Percentiles rank a stretch among this genome's conserved stretches.
Evolutionary conservation across 1,140 invertebrate species (phyloP).

Genomic region (Bombus consobrinus): DNA sequence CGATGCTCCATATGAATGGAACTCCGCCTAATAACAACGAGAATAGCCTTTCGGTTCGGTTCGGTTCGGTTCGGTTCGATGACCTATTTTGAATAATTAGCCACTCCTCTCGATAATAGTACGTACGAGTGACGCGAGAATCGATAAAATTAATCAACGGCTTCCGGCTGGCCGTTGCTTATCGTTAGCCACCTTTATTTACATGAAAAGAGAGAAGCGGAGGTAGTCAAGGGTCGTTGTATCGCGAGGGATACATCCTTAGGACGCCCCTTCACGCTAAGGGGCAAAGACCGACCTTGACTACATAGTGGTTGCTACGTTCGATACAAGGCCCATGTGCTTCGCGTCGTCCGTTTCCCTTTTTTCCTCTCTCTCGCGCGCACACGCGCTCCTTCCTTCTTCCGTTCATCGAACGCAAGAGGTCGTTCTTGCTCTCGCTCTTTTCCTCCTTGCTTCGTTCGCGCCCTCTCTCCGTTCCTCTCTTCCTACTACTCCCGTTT

Average conservation of each 20-base stretch:
- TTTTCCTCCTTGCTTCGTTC: not conserved
- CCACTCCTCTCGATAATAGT: not conserved
- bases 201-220: slow-evolving; percentile 37
- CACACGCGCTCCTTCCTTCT: not conserved
- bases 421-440: not conserved
- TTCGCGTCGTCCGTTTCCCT: slow-evolving; percentile 55
- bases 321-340: slow-evolving; percentile 78
- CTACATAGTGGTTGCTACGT: slow-evolving; percentile 70
- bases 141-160: not conserved
- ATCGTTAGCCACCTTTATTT: slow-evolving; percentile 44
- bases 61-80: not conserved
- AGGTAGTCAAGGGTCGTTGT: slow-evolving; percentile 37
- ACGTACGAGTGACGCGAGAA: not conserved
- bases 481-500: slow-evolving; percentile 43
- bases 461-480: not conserved
- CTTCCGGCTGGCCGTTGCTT: not conserved
- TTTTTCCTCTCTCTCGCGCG: slow-evolving; percentile 2
- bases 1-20: not conserved
- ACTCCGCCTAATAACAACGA: not conserved
- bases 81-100: not conserved
- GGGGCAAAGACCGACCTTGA: slow-evolving; percentile 81
- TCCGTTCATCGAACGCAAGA: not conserved
- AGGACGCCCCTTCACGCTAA: slow-evolving; percentile 68
- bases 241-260: slow-evolving; percentile 61
- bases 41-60: not conserved